phyloP scores from a whole-genome alignment of 2,113 vertebrate species.

The Ibidorhyncha struthersii region DNA sequence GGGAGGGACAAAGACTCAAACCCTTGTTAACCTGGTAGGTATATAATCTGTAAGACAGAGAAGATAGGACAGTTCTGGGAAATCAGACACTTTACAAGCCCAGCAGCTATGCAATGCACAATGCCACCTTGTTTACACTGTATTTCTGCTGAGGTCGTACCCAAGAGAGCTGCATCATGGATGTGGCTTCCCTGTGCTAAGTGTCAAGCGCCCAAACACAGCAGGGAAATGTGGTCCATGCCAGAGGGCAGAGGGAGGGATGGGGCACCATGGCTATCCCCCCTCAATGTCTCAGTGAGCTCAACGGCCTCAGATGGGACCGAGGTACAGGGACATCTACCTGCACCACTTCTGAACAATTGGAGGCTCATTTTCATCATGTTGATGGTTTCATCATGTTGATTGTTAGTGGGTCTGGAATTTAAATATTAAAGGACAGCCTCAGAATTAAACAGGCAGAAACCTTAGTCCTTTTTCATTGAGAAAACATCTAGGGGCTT shows the following conservation, averaged over 20 bases:
- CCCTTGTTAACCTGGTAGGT: neutral
- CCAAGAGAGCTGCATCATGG: neutral
- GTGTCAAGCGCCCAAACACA: neutral
- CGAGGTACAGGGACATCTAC: neutral
- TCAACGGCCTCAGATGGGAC: neutral
- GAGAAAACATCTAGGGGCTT: slow-evolving; percentile 31
- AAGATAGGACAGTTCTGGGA: neutral
- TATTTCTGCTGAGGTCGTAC: neutral
- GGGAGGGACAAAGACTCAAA: neutral
- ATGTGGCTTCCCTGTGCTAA: neutral
- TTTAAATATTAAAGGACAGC: slow-evolving; percentile 21
- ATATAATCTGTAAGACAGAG: neutral
- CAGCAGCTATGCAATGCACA: neutral
- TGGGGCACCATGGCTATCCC: fast-evolving
- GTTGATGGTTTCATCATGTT: neutral
- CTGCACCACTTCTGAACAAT: neutral
- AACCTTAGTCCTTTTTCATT: slow-evolving; percentile 21
- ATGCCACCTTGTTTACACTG: neutral
- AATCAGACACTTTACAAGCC: neutral
- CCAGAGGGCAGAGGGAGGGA: neutral
- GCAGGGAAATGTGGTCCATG: fast-evolving
- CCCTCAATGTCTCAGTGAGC: neutral
- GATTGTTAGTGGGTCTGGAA: neutral
- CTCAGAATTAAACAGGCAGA: slow-evolving; percentile 2
- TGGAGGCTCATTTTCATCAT: neutral